Evolutionary conservation across 2,888 invertebrate genomes (phyloP).

Genomic region (Stenchaetothrips biformis): DNA sequence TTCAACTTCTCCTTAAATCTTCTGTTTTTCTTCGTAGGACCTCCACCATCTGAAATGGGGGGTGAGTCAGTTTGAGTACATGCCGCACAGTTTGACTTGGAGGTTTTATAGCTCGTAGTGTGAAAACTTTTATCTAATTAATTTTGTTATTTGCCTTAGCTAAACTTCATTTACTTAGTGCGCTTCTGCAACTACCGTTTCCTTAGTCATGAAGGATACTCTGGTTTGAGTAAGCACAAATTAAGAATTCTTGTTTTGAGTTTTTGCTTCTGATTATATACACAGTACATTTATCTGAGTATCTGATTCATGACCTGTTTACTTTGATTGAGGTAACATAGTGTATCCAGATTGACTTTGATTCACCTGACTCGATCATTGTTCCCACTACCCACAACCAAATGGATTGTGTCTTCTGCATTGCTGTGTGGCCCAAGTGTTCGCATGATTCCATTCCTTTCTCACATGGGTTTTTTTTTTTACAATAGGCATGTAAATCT

Average conservation of each 20-base stretch:
- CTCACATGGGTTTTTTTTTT: neutral
- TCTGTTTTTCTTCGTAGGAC: neutral
- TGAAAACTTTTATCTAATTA: no score
- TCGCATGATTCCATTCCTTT: neutral
- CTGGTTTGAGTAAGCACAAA: neutral
- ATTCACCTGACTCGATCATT: neutral
- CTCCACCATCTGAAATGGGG: conserved; percentile 7
- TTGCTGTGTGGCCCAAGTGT: neutral
- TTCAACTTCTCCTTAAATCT: neutral
- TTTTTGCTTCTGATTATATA: neutral
- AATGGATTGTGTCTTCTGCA: neutral
- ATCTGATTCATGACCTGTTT: neutral
- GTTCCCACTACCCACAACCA: neutral
- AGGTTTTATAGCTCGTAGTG: no score
- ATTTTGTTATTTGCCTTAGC: neutral
- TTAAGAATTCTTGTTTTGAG: neutral
- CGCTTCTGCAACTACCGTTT: neutral
- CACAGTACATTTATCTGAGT: neutral
- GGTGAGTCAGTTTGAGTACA: neutral
- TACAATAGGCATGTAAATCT: neutral
- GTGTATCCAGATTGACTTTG: neutral
- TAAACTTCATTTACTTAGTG: neutral
- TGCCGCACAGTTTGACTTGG: no score
- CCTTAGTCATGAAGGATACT: neutral
- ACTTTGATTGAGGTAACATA: neutral